Evolutionary conservation across 2,797 vertebrate genomes (phyloP), one percentile per base, ranked within the genome.

Genomic region (Pygocentrus nattereri): DNA sequence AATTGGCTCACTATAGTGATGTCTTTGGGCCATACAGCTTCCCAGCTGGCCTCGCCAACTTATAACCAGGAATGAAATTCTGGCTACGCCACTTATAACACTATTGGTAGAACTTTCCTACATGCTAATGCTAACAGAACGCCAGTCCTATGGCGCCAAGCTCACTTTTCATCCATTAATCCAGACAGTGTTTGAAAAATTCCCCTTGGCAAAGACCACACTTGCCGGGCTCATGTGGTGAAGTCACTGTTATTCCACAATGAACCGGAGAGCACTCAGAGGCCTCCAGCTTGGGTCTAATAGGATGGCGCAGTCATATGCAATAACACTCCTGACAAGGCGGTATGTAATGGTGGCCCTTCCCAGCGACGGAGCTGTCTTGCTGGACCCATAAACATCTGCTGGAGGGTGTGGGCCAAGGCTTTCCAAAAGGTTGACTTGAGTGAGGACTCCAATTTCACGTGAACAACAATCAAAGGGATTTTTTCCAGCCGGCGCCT

Each of bases 201-300:
- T 79, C 44, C 70, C 76, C 80, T 67, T 74, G 85, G 69, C 52
- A 67, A 67, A 59, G 67, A 34, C 72, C 62, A 61, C 54, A 11
- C 73, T 70, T 71, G 23, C 49, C 71, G 47, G 25, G 61, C 67
- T 54, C 64, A 80, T 67, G 23, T 23, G 44, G 62, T 85, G 84
- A 85, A 76, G 83, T 82, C 79, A 78, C 71, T 85, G 79, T 84
- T 84, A 78, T 88, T 85, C 79, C 56, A 82, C 64, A 82, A 82
- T 85, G 81, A 88, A 73, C 47, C 56, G 21, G 62, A 78, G 74
- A 76, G 69, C 68, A 41, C 80, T 56, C 61, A 27, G n/a, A 56
- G 59, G 25, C 80, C 82, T 65, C 52, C 65, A 76, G 67, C 78
- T 52, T 38, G 58, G 62, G 54, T 10, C 74, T 85, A 86, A 85